A percentile compares a stretch with the other conserved stretches of the same genome.
Conservation (phyloP, 2,113 vertebrate species). For the Pogona vitticeps region DNA sequence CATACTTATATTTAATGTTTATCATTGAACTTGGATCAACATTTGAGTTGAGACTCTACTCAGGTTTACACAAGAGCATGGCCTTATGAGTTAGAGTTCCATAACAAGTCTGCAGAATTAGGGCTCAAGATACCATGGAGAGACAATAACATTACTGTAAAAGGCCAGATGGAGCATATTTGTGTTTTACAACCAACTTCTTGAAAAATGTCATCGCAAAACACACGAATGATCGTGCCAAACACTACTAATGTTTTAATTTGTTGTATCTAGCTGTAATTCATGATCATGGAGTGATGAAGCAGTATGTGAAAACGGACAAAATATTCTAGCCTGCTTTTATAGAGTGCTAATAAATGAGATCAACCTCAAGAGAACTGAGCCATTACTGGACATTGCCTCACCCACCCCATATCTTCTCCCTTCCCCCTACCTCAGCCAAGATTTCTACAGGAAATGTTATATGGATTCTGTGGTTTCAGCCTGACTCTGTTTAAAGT, state of each 20-base stretch:
- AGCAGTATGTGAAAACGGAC: neutral
- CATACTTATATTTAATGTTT: neutral
- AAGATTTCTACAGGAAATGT: neutral
- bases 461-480: neutral
- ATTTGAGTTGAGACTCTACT: neutral
- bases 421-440: neutral
- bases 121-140: neutral
- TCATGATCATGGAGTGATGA: neutral
- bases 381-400: neutral
- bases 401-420: neutral
- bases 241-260: slow-evolving; percentile 41
- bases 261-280: slow-evolving; percentile 22
- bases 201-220: neutral
- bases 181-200: neutral
- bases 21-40: neutral
- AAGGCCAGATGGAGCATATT: neutral
- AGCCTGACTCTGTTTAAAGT: neutral
- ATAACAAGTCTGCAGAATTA: slow-evolving; percentile 1
- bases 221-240: neutral
- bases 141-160: neutral
- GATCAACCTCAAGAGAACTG: neutral
- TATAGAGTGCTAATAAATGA: neutral
- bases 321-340: neutral
- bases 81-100: neutral
- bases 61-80: neutral